Evolutionary conservation across 1,140 invertebrate species (phyloP).

Genomic region (Acromyrmex charruanus): DNA sequence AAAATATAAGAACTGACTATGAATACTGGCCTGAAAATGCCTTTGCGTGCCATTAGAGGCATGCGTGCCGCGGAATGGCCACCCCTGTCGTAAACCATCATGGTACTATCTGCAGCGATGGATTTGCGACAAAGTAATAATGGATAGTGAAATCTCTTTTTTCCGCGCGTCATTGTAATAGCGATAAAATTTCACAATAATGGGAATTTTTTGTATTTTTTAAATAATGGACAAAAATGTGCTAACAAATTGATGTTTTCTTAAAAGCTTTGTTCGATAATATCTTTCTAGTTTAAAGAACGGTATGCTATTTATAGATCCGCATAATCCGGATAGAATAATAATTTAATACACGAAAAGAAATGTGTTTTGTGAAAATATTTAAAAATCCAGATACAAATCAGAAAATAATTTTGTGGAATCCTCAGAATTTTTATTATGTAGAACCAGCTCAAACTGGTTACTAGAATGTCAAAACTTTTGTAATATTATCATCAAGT

Average conservation of each 20-base stretch:
- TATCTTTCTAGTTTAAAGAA: neutral
- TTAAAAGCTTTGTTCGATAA: neutral
- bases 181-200: neutral
- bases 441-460: too few relatives aligned
- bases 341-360: neutral
- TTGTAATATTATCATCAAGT: too few relatives aligned
- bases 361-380: too few relatives aligned
- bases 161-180: neutral
- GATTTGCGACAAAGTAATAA: conserved; percentile 10
- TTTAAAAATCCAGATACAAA: too few relatives aligned
- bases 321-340: neutral
- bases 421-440: too few relatives aligned
- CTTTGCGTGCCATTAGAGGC: too few relatives aligned
- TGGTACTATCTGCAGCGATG: neutral
- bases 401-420: too few relatives aligned
- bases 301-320: neutral
- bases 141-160: neutral
- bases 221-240: neutral
- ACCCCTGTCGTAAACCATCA: neutral
- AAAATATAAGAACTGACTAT: too few relatives aligned
- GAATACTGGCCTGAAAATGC: too few relatives aligned
- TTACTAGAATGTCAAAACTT: too few relatives aligned
- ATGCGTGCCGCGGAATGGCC: too few relatives aligned
- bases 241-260: neutral
- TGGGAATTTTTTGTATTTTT: neutral